Conservation (phyloP, 2,113 vertebrate genomes). For the Ochotona curzoniae region DNA sequence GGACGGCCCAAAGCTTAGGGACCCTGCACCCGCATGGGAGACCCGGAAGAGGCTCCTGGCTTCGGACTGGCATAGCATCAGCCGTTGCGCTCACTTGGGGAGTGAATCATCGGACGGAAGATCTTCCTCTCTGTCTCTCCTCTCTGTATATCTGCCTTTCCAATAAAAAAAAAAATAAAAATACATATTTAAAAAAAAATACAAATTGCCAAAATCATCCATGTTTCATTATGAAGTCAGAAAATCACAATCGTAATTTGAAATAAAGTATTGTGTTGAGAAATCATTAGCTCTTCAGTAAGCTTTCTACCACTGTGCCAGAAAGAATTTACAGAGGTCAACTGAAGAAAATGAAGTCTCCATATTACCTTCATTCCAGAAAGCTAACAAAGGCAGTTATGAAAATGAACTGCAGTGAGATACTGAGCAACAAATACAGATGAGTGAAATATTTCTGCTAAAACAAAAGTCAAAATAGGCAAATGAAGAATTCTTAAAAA, state of each 20-base stretch:
- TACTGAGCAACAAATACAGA: neutral
- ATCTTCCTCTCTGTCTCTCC: no score
- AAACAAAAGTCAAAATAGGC: neutral
- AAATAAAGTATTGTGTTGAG: conserved; percentile 37
- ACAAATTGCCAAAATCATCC: no score
- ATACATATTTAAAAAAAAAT: no score
- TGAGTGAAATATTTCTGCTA: neutral
- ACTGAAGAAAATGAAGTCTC: conserved; percentile 3
- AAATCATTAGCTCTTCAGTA: neutral
- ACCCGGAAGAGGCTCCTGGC: no score
- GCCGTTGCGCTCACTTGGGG: no score
- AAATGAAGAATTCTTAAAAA: conserved; percentile 9
- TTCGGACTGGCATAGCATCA: no score
- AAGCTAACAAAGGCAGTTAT: neutral
- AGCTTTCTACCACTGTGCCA: neutral
- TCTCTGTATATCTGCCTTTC: no score
- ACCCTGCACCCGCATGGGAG: no score
- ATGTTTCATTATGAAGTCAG: neutral
- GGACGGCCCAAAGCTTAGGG: no score
- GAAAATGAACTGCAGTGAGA: neutral
- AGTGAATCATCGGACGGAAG: no score
- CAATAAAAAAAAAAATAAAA: no score
- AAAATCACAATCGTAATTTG: neutral
- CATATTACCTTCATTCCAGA: neutral
- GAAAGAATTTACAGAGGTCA: neutral